Evolutionary conservation across 2,797 vertebrate genomes (phyloP).

Genomic region (Crossoptilon crossoptilon): DNA sequence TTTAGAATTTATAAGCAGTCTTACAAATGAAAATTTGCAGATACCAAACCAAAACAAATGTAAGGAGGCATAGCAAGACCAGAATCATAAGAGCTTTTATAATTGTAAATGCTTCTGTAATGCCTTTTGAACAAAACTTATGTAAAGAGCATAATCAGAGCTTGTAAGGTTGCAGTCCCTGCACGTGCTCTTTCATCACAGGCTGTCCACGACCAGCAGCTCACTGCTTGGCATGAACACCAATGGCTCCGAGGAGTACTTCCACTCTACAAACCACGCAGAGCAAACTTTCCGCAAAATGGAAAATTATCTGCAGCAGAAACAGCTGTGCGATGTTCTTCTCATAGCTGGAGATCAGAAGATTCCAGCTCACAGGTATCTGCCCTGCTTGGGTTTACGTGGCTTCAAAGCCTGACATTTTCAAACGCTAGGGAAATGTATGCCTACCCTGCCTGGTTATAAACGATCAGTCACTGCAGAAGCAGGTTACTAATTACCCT

Average conservation of each 20-base stretch:
- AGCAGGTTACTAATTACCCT: conserved; percentile 1
- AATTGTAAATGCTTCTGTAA: not conserved
- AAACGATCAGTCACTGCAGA: not conserved
- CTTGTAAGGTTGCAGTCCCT: fast-evolving
- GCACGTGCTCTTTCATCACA: conserved; percentile 55
- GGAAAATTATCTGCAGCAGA: conserved; percentile 96
- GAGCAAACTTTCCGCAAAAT: conserved; percentile 96
- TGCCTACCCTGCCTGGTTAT: not conserved
- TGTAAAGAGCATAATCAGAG: fast-evolving
- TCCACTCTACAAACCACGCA: conserved; percentile 92
- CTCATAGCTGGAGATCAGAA: conserved; percentile 93
- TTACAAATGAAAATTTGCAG: not conserved
- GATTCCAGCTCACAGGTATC: conserved; percentile 95
- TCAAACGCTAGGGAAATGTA: not conserved
- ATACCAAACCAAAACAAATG: not conserved
- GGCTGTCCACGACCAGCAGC: conserved; percentile 82
- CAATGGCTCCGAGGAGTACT: conserved; percentile 90
- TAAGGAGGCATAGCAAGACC: not conserved
- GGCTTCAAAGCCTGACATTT: not conserved
- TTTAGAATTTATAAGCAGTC: fast-evolving
- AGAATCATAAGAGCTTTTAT: not conserved
- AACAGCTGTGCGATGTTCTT: conserved; percentile 95
- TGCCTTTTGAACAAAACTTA: not conserved
- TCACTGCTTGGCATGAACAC: conserved; percentile 85
- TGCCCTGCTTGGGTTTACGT: not conserved